Percentiles rank a stretch among this genome's conserved stretches.
Evolutionary conservation across 2,113 vertebrate species (phyloP).

Genomic region (Capreolus pygargus): DNA sequence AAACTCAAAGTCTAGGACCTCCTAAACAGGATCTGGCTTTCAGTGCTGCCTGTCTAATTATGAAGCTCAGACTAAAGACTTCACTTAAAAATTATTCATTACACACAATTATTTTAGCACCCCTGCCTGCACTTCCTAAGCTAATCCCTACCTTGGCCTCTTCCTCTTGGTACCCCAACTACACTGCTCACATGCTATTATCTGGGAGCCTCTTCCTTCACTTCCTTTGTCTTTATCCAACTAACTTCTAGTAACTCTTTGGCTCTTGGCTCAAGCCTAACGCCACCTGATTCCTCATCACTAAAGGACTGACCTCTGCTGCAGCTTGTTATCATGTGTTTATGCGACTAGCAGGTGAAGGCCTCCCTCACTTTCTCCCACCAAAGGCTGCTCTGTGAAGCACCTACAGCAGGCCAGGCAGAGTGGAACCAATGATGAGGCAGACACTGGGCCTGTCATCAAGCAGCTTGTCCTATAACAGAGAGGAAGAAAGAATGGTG

Average conservation of each 20-base stretch:
- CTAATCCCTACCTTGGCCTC: not conserved
- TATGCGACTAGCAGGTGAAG: not conserved
- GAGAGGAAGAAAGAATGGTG: not conserved
- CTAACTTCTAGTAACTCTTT: not conserved
- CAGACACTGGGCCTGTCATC: not conserved
- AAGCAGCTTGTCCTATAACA: not conserved
- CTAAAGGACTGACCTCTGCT: not conserved
- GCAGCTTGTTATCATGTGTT: not conserved
- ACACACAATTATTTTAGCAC: not conserved
- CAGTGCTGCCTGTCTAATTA: not conserved
- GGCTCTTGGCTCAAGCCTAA: not conserved
- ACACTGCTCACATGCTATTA: not conserved
- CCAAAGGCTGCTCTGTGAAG: not conserved
- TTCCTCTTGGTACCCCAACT: not conserved
- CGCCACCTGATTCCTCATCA: not conserved
- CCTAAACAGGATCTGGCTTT: not conserved
- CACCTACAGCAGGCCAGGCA: not conserved
- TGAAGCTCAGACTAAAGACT: not conserved
- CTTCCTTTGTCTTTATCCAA: not conserved
- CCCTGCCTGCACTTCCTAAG: not conserved
- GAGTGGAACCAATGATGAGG: not conserved
- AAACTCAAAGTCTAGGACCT: not conserved
- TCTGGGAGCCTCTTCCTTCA: not conserved
- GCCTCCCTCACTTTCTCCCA: not conserved
- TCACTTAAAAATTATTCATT: not conserved